phyloP scores from a whole-genome alignment of 2,888 invertebrate species.

The Heliconius ismenius region DNA sequence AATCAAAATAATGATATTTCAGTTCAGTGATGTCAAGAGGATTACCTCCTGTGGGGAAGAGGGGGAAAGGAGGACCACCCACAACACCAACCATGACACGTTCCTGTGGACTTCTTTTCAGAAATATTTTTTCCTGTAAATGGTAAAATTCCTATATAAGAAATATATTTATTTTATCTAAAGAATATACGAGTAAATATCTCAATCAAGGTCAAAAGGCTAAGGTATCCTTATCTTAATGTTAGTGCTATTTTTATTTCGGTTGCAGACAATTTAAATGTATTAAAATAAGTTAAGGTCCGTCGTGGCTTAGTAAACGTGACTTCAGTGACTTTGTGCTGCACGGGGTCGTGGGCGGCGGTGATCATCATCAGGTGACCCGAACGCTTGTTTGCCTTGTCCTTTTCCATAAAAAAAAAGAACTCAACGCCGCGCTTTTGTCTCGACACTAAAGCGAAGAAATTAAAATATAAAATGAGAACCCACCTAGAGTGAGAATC shows the following conservation, averaged over 20 bases:
- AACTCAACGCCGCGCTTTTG: too few species aligned
- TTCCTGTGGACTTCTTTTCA: background rate
- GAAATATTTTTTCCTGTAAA: background rate
- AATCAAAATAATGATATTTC: constrained; percentile 9
- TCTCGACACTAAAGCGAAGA: too few species aligned
- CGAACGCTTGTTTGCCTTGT: too few species aligned
- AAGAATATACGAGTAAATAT: background rate
- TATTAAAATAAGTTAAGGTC: background rate
- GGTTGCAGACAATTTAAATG: background rate
- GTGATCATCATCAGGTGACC: too few species aligned
- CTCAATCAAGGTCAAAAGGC: background rate
- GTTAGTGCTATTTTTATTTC: background rate
- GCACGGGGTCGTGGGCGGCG: too few species aligned
- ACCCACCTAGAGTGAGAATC: too few species aligned
- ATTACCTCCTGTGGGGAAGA: background rate
- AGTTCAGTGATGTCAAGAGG: constrained; percentile 1
- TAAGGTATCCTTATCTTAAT: background rate
- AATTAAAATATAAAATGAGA: too few species aligned
- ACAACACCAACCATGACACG: background rate
- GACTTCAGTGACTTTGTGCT: too few species aligned
- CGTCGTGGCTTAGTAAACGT: background rate
- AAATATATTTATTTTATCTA: background rate
- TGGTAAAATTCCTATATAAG: background rate
- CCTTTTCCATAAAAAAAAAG: too few species aligned
- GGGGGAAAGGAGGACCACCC: background rate